phyloP scores from a whole-genome alignment of 2,113 vertebrate species.

The Actinemys pallida region DNA sequence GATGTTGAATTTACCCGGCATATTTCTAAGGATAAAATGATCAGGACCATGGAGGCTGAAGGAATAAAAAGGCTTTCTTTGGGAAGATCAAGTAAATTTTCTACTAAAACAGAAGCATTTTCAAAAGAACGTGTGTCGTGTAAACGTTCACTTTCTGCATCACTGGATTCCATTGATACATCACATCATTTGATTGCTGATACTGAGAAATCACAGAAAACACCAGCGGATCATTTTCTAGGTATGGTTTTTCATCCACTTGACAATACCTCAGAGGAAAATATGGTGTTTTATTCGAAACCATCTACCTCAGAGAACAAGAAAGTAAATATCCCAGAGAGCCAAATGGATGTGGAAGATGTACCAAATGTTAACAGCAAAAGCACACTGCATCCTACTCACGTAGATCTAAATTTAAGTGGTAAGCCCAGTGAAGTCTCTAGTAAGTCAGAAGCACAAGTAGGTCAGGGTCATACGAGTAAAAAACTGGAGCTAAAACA shows the following conservation, averaged over 20 bases:
- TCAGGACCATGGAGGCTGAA: slow-evolving; percentile 75
- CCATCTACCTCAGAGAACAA: slow-evolving; percentile 84
- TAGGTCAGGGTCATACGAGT: slow-evolving; percentile 64
- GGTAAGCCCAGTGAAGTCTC: slow-evolving; percentile 51
- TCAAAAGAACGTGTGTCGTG: slow-evolving; percentile 30
- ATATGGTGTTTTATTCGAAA: slow-evolving; percentile 70
- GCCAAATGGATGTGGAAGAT: neutral
- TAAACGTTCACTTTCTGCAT: slow-evolving; percentile 59
- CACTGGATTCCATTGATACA: slow-evolving; percentile 40
- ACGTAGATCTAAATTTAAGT: slow-evolving; percentile 26
- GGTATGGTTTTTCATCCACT: slow-evolving; percentile 61
- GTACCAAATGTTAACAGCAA: slow-evolving; percentile 38
- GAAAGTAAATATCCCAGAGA: slow-evolving; percentile 60
- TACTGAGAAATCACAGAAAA: slow-evolving; percentile 61
- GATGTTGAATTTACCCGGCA: slow-evolving; percentile 60
- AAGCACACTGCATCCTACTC: slow-evolving; percentile 51
- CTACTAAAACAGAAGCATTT: slow-evolving; percentile 50
- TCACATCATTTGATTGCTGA: slow-evolving; percentile 1
- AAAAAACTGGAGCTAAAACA: slow-evolving; percentile 54
- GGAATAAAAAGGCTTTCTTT: slow-evolving; percentile 78
- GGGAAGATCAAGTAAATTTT: slow-evolving; percentile 67
- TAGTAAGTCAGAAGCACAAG: slow-evolving; percentile 76
- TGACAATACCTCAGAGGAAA: slow-evolving; percentile 76
- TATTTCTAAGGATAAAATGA: slow-evolving; percentile 72
- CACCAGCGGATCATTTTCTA: slow-evolving; percentile 41